Evolutionary conservation across 2,797 vertebrate genomes (phyloP).

Genomic region (Sandelia bainsii): DNA sequence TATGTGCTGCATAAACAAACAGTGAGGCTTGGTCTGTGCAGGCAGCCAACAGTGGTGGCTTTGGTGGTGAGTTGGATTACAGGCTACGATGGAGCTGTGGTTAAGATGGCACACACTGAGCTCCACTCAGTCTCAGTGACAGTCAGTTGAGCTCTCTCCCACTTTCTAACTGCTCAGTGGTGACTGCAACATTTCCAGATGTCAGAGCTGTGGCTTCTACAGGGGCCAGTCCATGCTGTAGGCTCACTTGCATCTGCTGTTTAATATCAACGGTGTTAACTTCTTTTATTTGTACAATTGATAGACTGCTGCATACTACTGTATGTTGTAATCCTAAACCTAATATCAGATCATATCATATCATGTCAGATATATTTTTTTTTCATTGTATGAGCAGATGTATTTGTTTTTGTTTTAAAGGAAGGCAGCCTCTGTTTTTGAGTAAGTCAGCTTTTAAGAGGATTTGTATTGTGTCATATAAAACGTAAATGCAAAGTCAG

Average conservation of each 20-base stretch:
- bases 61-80: conserved; percentile 82
- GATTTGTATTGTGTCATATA: conserved; percentile 41
- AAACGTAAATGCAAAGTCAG: conserved; percentile 56
- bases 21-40: conserved; percentile 74
- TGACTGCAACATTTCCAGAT: conserved; percentile 80
- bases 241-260: conserved; percentile 64
- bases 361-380: conserved; percentile 26
- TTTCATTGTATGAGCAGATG: conserved; percentile 22
- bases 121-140: conserved; percentile 74
- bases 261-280: conserved; percentile 49
- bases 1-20: conserved; percentile 83
- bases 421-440: conserved; percentile 41
- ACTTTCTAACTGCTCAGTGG: conserved; percentile 77
- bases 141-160: conserved; percentile 75
- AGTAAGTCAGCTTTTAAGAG: conserved; percentile 35
- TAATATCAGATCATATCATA: no score
- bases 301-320: conserved; percentile 17
- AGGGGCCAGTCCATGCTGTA: conserved; percentile 58
- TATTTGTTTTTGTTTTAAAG: conserved; percentile 36
- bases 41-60: conserved; percentile 81
- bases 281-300: conserved; percentile 44
- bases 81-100: conserved; percentile 81
- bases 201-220: conserved; percentile 74
- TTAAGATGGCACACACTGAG: conserved; percentile 78
- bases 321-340: conserved; percentile 32